Percentiles rank a stretch among this genome's conserved stretches.
Evolutionary conservation across 2,888 invertebrate species (phyloP).

Genomic region (Drosophila infuscata): DNA sequence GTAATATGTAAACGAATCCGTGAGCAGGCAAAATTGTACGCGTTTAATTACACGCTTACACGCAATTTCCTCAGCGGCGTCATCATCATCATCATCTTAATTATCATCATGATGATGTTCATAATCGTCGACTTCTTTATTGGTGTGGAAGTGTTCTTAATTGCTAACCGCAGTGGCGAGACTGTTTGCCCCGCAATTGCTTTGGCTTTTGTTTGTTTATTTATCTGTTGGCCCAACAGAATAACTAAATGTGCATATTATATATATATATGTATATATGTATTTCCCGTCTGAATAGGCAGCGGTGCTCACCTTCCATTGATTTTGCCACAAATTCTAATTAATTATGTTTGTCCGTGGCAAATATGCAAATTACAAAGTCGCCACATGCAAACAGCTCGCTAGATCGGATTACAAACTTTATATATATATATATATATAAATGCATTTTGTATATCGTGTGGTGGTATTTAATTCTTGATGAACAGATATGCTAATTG

Average conservation of each 20-base stretch:
- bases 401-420: neutral
- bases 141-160: conserved; percentile 61
- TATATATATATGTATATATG: neutral
- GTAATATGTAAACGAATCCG: conserved; percentile 24
- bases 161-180: conserved; percentile 41
- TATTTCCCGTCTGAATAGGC: neutral
- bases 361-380: conserved; percentile 51
- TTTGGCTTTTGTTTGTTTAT: conserved; percentile 41
- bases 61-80: conserved; percentile 64
- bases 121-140: conserved; percentile 16
- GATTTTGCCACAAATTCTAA: conserved; percentile 46
- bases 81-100: conserved; percentile 5
- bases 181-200: conserved; percentile 35
- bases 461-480: neutral
- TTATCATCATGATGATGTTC: conserved; percentile 5
- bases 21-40: conserved; percentile 29
- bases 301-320: conserved; percentile 31
- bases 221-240: conserved; percentile 25
- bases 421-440: neutral
- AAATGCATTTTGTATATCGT: neutral
- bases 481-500: neutral
- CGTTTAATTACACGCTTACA: conserved; percentile 73
- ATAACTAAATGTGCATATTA: conserved; percentile 4
- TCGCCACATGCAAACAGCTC: conserved; percentile 18
- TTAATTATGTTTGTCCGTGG: conserved; percentile 47